These are phyloP conservation scores for Drosophila fungiperda DNA, from an alignment of 2,888 invertebrate genomes.

Conservation along the genomic window DNA sequence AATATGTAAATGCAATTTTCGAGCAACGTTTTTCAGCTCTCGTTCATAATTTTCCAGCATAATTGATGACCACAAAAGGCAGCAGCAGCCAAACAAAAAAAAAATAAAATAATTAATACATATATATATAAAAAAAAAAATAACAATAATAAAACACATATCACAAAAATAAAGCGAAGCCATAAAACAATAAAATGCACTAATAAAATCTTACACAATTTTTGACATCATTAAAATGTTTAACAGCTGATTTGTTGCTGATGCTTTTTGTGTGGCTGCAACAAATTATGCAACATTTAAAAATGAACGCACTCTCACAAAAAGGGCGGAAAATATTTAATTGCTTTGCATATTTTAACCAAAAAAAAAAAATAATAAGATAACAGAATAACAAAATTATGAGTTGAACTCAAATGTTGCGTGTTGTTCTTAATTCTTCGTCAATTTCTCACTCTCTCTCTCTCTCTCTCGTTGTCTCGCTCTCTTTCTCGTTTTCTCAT, in stretches of 20 bases:
- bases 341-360: not conserved
- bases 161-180: constrained; percentile 9
- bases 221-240: constrained; percentile 70
- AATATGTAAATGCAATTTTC: constrained; percentile 68
- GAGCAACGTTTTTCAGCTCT: constrained; percentile 30
- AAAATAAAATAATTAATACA: constrained; percentile 10
- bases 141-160: constrained; percentile 20
- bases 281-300: constrained; percentile 39
- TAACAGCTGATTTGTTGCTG: constrained; percentile 51
- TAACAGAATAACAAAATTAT: not conserved
- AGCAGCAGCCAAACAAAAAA: constrained; percentile 16
- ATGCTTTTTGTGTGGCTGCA: constrained; percentile 35
- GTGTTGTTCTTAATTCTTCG: constrained; percentile 30
- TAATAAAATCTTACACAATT: constrained; percentile 69
- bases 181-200: constrained; percentile 66
- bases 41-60: constrained; percentile 50
- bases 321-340: not conserved
- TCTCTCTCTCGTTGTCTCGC: not conserved
- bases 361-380: not conserved
- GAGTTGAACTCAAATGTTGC: constrained; percentile 34
- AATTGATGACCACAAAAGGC: constrained; percentile 65
- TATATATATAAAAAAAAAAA: constrained; percentile 1
- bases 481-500: not conserved
- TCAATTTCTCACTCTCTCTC: not conserved
- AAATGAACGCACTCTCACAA: constrained; percentile 12